These are phyloP conservation scores for Limnephilus auricula DNA, from an alignment of 2,888 invertebrate species.

Conservation along the genomic window DNA sequence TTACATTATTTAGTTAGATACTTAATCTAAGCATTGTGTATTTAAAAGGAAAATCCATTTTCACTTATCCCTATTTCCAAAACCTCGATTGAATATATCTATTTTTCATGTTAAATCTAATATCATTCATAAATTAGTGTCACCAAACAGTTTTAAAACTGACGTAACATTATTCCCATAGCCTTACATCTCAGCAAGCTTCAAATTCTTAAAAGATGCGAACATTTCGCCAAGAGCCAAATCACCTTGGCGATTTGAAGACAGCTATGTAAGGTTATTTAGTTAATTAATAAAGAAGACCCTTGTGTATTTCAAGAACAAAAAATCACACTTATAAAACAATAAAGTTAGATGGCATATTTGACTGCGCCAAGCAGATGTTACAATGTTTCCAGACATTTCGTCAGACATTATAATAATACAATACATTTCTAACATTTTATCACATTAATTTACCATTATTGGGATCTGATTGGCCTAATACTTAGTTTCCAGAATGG, in stretches of 20 bases:
- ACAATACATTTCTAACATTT: slow-evolving; percentile 27
- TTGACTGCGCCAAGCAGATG: slow-evolving; percentile 56
- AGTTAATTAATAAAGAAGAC: neutral
- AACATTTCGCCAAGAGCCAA: neutral
- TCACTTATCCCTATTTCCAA: neutral
- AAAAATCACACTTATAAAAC: slow-evolving; percentile 26
- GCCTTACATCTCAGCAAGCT: neutral
- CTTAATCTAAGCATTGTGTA: neutral
- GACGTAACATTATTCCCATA: neutral
- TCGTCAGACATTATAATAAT: slow-evolving; percentile 36
- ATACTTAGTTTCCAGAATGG: slow-evolving; percentile 36
- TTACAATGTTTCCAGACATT: slow-evolving; percentile 7
- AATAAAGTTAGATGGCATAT: slow-evolving; percentile 54
- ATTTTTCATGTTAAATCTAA: neutral
- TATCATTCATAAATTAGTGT: neutral
- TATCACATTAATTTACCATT: slow-evolving; percentile 52
- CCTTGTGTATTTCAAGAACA: slow-evolving; percentile 3
- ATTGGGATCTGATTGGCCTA: slow-evolving; percentile 47
- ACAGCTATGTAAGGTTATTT: neutral
- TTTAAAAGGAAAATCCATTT: neutral
- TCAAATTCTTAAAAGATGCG: neutral
- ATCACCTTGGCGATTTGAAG: neutral
- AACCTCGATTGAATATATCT: neutral
- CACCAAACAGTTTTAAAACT: neutral
- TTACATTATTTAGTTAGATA: neutral